Percentiles rank a stretch among this genome's conserved stretches.
phyloP scores from a whole-genome alignment of 2,113 vertebrate genomes.

The Bufo bufo region DNA sequence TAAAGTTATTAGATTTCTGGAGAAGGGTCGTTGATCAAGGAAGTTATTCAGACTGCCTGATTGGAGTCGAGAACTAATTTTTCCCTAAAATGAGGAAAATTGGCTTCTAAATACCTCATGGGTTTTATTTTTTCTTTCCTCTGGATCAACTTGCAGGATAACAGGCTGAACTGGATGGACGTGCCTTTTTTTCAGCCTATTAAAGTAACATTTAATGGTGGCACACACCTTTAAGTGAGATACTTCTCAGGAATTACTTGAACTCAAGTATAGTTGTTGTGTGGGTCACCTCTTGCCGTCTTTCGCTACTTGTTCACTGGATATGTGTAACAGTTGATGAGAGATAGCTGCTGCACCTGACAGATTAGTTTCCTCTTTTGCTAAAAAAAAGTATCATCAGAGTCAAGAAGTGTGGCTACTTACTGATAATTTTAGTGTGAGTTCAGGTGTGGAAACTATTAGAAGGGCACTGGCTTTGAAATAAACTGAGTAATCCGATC shows the following conservation, averaged over 20 bases:
- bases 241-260: neutral
- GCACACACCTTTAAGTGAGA: neutral
- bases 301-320: neutral
- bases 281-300: neutral
- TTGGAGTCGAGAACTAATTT: too few relatives aligned
- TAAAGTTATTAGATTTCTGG: too few relatives aligned
- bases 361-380: slow-evolving; percentile 30
- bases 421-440: slow-evolving; percentile 53
- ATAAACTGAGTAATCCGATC: slow-evolving; percentile 42
- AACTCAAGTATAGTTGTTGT: neutral
- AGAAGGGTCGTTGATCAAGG: too few relatives aligned
- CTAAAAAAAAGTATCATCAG: slow-evolving; percentile 31
- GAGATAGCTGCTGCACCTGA: slow-evolving; percentile 11
- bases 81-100: too few relatives aligned
- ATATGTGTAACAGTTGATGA: neutral
- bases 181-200: too few relatives aligned
- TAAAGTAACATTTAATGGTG: too few relatives aligned
- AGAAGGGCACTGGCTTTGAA: slow-evolving; percentile 25
- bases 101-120: too few relatives aligned
- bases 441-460: slow-evolving; percentile 50
- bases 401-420: slow-evolving; percentile 21
- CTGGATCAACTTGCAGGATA: too few relatives aligned
- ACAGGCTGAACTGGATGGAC: too few relatives aligned
- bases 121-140: too few relatives aligned
- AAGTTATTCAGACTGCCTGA: too few relatives aligned